Percentiles rank a stretch among this genome's conserved stretches.
Conservation (phyloP, 2,888 invertebrate species). For the Lochmaea crataegi region DNA sequence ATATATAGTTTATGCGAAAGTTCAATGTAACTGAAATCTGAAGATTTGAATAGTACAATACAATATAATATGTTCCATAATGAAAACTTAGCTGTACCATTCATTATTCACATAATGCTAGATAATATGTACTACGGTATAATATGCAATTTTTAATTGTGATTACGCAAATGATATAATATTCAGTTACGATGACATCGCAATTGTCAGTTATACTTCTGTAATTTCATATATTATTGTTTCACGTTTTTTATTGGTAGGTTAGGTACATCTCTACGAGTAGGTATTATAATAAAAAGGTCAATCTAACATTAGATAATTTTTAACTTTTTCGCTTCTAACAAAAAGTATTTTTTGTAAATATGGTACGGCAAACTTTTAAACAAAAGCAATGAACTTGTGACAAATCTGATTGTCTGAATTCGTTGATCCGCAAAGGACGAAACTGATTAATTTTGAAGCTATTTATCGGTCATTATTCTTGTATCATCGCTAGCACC, state of each 20-base stretch:
- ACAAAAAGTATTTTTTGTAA: too few species aligned
- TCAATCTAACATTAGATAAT: too few species aligned
- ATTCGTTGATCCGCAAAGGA: slow-evolving; percentile 1
- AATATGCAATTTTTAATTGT: neutral
- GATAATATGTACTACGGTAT: too few species aligned
- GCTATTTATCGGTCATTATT: neutral
- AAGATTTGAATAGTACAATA: slow-evolving; percentile 12
- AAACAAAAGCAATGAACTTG: slow-evolving; percentile 1
- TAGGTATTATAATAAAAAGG: too few species aligned
- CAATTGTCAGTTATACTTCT: too few species aligned
- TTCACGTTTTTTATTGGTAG: too few species aligned
- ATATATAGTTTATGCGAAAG: slow-evolving; percentile 27
- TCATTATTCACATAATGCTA: neutral
- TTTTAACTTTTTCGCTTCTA: too few species aligned
- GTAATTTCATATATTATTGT: too few species aligned
- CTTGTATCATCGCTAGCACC: neutral
- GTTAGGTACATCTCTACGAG: too few species aligned
- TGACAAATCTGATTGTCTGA: neutral
- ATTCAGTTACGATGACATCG: neutral
- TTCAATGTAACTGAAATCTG: slow-evolving; percentile 28
- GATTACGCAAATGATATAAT: neutral
- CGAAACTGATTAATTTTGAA: neutral
- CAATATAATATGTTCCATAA: slow-evolving; percentile 22
- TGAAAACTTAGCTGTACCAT: slow-evolving; percentile 4
- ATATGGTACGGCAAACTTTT: too few species aligned